Base-by-base conservation (phyloP, 2,113 vertebrate species). In the Tragelaphus strepsiceros region DNA sequence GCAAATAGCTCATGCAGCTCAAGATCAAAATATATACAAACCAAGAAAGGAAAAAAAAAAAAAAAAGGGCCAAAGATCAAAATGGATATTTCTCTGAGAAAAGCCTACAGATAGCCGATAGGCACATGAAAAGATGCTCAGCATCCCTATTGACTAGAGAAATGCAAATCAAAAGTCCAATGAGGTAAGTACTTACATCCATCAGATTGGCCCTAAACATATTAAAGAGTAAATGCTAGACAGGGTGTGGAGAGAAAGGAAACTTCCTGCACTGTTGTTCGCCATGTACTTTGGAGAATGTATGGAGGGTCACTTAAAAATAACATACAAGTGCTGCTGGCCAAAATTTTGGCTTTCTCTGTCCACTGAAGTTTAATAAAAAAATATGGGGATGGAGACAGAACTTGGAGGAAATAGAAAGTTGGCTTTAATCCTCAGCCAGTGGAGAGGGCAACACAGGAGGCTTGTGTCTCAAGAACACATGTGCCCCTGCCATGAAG, bases 401-500 rank as follows among this genome's bases (percentile, higher is more conserved):
- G 67, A 71, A 71, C 67, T 35, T 22, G n/a, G n/a, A 71, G 19
- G n/a, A 39, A 22, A 39, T 6, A 71, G n/a, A 35, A 35, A 71
- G 10, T 5, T 71, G n/a, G 67, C 19, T 71, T 71, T 71, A 71
- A 71, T 39, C 67, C 67, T 71, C 67, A 71, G 67, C n/a, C 19
- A 35, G n/a, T 12, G 67, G n/a, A 71, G n/a, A 39, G 9, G n/a
- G 64, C 17, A 35, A 35, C 64, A 71, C n/a, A 71, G 64, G 21
- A 71, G n/a, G n/a, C n/a, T 35, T 22, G 67, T 35, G 17, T 71
- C 67, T 71, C 19, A 22, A 71, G n/a, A 71, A 71, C 19, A 43
- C 6, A 43, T 22, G 19, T 6, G n/a, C 64, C n/a, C 0, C n/a
- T 2, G 0, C 67, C n/a, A 12, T 21, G 67, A 35, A 35, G 67